phyloP scores from a whole-genome alignment of 2,797 vertebrate genomes.

The Acrossocheilus wenchowensis region DNA sequence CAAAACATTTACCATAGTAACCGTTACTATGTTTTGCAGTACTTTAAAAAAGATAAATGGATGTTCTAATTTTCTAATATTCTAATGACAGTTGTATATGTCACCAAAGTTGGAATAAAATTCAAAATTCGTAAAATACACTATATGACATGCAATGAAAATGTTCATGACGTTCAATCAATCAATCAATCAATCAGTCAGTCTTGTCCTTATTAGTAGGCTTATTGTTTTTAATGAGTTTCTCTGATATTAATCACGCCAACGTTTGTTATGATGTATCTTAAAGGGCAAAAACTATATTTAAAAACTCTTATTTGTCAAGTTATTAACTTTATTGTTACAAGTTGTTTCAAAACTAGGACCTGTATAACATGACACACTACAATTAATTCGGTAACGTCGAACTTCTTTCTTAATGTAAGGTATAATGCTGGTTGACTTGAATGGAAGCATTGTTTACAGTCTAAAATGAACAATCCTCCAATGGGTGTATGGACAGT shows the following conservation, averaged over 20 bases:
- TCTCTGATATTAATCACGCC: not conserved
- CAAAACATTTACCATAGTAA: not conserved
- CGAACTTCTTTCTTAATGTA: not conserved
- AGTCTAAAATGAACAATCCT: not conserved
- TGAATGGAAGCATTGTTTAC: not conserved
- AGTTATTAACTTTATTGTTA: not conserved
- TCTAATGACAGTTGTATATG: not conserved
- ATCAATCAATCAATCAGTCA: not conserved
- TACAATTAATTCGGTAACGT: not conserved
- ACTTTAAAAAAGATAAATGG: not conserved
- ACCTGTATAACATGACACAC: not conserved
- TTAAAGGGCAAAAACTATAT: not conserved
- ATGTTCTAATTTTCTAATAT: not conserved
- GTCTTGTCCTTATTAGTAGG: not conserved
- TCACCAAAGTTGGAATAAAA: not conserved
- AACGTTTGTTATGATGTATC: not conserved
- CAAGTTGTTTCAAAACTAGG: not conserved
- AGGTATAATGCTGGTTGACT: not conserved
- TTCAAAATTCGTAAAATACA: not conserved
- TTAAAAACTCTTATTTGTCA: not conserved
- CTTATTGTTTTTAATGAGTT: not conserved
- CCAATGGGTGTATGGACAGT: not conserved
- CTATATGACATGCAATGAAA: not conserved
- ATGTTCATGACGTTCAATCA: not conserved
- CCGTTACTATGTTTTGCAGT: not conserved